These are phyloP conservation scores for Aphaenogaster rudis DNA, from an alignment of 1,140 invertebrate species.

Conservation along the genomic window DNA sequence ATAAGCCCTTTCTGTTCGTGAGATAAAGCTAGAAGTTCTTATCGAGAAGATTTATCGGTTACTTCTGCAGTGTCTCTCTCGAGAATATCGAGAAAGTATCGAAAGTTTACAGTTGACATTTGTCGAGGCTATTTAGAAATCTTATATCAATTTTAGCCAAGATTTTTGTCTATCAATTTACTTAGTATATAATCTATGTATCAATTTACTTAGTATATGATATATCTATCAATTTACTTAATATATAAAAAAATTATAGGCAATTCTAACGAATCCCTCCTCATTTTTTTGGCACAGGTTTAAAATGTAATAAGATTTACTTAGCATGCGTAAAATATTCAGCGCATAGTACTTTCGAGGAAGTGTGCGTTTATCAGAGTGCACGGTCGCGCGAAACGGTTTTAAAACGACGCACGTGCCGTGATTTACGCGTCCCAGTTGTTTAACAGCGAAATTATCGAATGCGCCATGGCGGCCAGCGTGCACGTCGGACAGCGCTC, in stretches of 20 bases:
- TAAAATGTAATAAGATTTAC: conserved; percentile 24
- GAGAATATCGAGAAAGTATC: background rate
- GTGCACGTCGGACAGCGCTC: conserved; percentile 44
- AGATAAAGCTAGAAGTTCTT: background rate
- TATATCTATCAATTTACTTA: background rate
- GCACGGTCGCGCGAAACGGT: background rate
- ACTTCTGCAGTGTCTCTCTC: background rate
- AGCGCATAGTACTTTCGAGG: background rate
- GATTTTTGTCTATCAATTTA: background rate
- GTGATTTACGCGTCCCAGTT: conserved; percentile 73
- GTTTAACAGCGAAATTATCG: conserved; percentile 71
- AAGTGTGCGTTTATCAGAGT: conserved; percentile 38
- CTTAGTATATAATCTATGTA: no score
- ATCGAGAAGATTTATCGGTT: conserved; percentile 5
- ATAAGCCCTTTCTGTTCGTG: background rate
- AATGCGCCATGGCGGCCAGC: background rate
- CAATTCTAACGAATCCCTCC: background rate
- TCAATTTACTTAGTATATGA: background rate
- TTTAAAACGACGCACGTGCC: conserved; percentile 36
- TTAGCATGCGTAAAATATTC: background rate
- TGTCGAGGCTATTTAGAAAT: background rate
- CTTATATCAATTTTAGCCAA: background rate
- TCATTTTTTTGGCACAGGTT: background rate
- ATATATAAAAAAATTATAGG: background rate
- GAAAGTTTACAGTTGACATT: background rate